Evolutionary conservation across 1,140 invertebrate genomes (phyloP), one percentile per base, ranked within the genome.

Genomic region (Pseudomyrmex pallidus): DNA sequence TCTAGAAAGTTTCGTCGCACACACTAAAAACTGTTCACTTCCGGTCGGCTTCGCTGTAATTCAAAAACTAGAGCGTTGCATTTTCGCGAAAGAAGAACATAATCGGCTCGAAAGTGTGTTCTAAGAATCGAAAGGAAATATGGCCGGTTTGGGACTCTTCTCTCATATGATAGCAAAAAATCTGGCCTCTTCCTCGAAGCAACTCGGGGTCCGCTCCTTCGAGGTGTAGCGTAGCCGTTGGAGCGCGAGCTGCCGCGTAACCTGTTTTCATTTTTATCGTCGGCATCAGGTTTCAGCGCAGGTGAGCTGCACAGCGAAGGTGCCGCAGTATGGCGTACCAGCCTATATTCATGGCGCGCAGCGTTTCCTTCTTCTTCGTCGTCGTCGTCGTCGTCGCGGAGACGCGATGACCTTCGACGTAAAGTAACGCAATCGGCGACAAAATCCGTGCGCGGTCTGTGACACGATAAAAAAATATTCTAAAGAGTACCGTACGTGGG

Each of bases 181-280:
- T 44, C 74, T 83, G 59, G 63, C 54, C 77, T 86, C 87, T 52
- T 86, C 67, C 74, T 68, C n/a, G 76, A 74, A 89, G 82, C 77
- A 70, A 84, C 73, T 84, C 61, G 62, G 5, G 35, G 52, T 78
- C 62, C 54, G 73, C 54, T 84, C 64, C 57, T 86, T 64, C 72
- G 59, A 89, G 61, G 82, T 89, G 82, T 82, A 84, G 62, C 44
- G 62, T 63, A 54, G 86, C 70, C 61, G 73, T 85, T 88, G 56
- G 85, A 84, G 82, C 85, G 59, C 72, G 82, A 70, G 85, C 87
- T 90, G 90, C 86, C 74, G 89, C 90, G 92, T 93, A 94, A 94
- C 93, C 93, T 93, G 93, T 94, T 94, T 91, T 91, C 90, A 93
- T 94, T 94, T 94, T 94, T 94, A 92, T 94, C 91, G 91, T 91